These are phyloP conservation scores for Sebastes fasciatus DNA, from an alignment of 2,113 vertebrate genomes.

Conservation along the genomic window DNA sequence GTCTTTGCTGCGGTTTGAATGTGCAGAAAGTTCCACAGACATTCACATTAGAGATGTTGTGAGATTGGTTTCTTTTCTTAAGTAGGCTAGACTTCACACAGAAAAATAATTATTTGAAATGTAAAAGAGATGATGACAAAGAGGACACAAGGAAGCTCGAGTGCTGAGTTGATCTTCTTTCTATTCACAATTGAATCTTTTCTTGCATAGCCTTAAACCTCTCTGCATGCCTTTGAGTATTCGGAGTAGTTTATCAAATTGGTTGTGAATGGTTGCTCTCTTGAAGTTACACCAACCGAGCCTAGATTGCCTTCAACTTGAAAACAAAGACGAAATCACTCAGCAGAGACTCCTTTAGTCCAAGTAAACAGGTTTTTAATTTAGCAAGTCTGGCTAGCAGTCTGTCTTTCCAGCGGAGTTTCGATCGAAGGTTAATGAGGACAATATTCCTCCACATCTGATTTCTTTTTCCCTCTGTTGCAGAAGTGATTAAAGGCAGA, in stretches of 20 bases:
- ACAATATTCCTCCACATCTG: conserved; percentile 27
- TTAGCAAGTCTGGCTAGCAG: conserved; percentile 8
- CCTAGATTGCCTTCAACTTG: conserved; percentile 18
- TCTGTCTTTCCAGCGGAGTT: conserved; percentile 34
- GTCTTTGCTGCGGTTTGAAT: neutral
- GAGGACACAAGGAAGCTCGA: neutral
- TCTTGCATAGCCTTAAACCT: conserved; percentile 9
- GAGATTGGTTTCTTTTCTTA: neutral
- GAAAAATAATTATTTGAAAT: conserved; percentile 21
- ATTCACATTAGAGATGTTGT: neutral
- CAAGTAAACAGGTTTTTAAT: conserved; percentile 29
- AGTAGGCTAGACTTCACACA: neutral
- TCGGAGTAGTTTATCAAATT: conserved; percentile 21
- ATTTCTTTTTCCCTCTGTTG: conserved; percentile 23
- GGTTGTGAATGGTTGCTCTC: conserved; percentile 12
- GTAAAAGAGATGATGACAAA: conserved; percentile 18
- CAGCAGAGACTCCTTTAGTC: conserved; percentile 2
- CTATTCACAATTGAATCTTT: neutral
- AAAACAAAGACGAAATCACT: conserved; percentile 22
- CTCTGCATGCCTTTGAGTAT: neutral
- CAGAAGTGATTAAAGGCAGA: conserved; percentile 15
- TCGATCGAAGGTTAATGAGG: conserved; percentile 60
- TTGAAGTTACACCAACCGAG: conserved; percentile 11
- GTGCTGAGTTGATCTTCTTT: neutral
- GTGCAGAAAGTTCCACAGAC: neutral